phyloP scores from a whole-genome alignment of 1,140 invertebrate species.

The Pseudomyrmex dendroicus region DNA sequence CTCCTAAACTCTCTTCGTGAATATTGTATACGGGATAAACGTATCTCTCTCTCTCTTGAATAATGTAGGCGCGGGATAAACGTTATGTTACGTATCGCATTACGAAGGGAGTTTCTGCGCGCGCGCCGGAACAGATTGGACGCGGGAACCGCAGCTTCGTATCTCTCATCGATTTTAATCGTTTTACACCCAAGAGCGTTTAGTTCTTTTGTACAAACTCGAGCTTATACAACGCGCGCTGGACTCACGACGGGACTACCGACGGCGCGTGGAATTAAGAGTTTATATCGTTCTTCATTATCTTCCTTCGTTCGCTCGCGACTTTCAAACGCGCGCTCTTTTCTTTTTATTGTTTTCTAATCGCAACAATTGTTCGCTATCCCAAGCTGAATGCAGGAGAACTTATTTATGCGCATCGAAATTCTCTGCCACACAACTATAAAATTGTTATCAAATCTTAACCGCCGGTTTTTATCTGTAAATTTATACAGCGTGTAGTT shows the following conservation, averaged over 20 bases:
- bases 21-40: too few species aligned
- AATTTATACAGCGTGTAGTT: too few species aligned
- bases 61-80: too few species aligned
- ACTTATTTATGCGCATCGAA: not conserved
- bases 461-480: too few species aligned
- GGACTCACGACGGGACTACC: slow-evolving; percentile 17
- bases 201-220: slow-evolving; percentile 26
- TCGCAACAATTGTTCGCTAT: not conserved
- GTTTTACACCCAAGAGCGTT: slow-evolving; percentile 13
- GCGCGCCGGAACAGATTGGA: not conserved
- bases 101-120: not conserved
- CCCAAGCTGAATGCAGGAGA: not conserved
- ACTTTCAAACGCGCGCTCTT: not conserved
- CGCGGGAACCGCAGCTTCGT: not conserved
- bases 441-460: too few species aligned
- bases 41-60: too few species aligned
- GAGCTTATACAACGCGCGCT: not conserved
- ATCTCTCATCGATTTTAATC: slow-evolving; percentile 3
- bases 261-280: slow-evolving; percentile 28
- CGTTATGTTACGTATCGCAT: too few species aligned
- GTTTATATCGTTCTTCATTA: slow-evolving; percentile 33
- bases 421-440: too few species aligned
- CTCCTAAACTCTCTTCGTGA: too few species aligned
- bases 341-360: not conserved
- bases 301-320: slow-evolving; percentile 1